Base-by-base conservation (phyloP, 2,888 invertebrate species). In the Timandra comae region DNA sequence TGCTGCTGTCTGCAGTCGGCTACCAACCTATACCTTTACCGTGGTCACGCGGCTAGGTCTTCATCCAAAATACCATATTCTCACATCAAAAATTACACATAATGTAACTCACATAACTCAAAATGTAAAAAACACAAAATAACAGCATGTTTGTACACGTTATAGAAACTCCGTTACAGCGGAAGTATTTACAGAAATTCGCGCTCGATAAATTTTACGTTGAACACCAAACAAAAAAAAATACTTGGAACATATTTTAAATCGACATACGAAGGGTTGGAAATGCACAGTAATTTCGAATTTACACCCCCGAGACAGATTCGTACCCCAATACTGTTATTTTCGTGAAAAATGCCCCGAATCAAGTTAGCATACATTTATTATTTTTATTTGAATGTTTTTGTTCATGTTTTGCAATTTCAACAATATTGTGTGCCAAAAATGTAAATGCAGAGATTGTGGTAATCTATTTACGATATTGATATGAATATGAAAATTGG, bases 251-350 rank as follows among this genome's bases (percentile, higher is more conserved):
- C 52, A 52, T 58, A 50, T 40, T 60, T 54, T 47, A 49, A 60
- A 63, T 65, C 59, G 58, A 56, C 51, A 37, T 35, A 37, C 36
- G 50, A 37, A 53, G 52, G 41, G 56, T 43, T 26, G 49, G 30
- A 45, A 38, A 42, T 30, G 35, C 33, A 33, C 32, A 33, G 60
- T 59, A 55, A 68, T 69, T 63, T 52, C 51, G 56, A 61, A 56
- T 59, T 57, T 43, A 50, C 57, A 57, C 69, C 63, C 66, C 41
- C 25, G 63, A 55, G 69, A 63, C 52, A 62, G 54, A 44, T 43
- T 38, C 35, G 35, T 16, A 41, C 30, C 27, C 30, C 33, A 29
- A 35, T 36, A 38, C 43, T 41, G 43, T 38, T 43, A 35, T 41
- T 42, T 43, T 35, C 27, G 31, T 38, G 43, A 43, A 48, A 47